Percentiles rank a stretch among this genome's conserved stretches.
Conservation (phyloP, 2,797 vertebrate genomes). For the Taeniopygia guttata region DNA sequence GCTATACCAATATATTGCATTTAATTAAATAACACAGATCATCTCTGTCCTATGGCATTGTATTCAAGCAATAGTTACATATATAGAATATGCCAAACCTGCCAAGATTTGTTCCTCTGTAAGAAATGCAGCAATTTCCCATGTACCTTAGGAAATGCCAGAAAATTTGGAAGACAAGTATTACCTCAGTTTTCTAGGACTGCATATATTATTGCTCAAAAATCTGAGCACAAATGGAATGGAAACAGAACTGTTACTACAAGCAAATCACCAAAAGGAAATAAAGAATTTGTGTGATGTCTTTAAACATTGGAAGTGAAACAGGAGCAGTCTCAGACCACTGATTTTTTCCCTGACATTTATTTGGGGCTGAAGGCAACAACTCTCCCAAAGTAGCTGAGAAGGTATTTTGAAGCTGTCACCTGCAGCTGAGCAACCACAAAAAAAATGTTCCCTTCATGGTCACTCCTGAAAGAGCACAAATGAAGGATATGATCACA, state of each 20-base stretch:
- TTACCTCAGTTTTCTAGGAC: background rate
- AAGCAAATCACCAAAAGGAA: background rate
- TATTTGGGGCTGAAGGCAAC: background rate
- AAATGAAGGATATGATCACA: background rate
- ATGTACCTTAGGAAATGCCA: background rate
- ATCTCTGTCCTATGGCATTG: background rate
- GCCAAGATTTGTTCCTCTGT: background rate
- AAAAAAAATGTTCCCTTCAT: background rate
- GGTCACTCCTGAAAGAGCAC: background rate
- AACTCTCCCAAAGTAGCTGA: background rate
- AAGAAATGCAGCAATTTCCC: background rate
- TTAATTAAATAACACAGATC: background rate
- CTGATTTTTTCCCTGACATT: background rate
- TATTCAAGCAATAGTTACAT: background rate
- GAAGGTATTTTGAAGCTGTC: background rate
- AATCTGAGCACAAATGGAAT: background rate
- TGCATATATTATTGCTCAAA: background rate
- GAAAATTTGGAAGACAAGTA: background rate
- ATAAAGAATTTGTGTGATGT: background rate
- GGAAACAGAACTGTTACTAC: background rate
- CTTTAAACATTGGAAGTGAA: background rate
- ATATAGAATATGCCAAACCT: background rate
- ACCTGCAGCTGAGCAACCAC: background rate
- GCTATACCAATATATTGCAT: background rate
- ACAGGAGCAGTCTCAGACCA: background rate